Evolutionary conservation across 2,888 invertebrate species (phyloP), one percentile per base, ranked within the genome.

Genomic region (Ectropis crepuscularia): DNA sequence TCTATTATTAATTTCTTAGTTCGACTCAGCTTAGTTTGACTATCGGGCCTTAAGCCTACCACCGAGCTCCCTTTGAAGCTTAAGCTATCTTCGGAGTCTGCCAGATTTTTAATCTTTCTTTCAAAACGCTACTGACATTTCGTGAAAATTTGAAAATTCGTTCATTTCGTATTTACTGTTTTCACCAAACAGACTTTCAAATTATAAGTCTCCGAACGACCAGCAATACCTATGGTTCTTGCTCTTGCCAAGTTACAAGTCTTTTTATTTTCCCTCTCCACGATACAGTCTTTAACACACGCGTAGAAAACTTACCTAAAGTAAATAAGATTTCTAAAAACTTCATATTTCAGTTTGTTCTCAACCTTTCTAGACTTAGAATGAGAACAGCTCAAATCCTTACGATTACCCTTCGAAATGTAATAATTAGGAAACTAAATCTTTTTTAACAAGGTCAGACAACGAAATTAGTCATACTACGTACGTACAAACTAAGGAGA

Each of bases 221-320:
- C 39, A 55, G 51, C 55, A 57, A 57, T 51, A 49, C 57, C 47
- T 57, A 43, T 42, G 53, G 53, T 55, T 53, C 9, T 62, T 47
- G 57, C 53, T 57, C 38, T 47, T 47, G 57, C 57, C 47, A 12
- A 45, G 16, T 57, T 54, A 46, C 47, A 60, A 61, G 50, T 53
- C 53, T 61, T 55, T 57, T 51, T 57, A 53, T 8, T 43, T 53
- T 63, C 62, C 48, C 62, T 63, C 62, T 57, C 62, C 62, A 53
- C n/a, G 28, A 48, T 53, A 48, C 57, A 63, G 62, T 63, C 62
- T 57, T 57, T 55, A 11, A 39, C 57, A 55, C 62, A 57, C 62
- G 62, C 62, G 51, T 48, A 53, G 53, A 48, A 57, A 57, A 63
- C 38, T 53, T 61, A 61, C 55, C 41, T 51, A 57, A 16, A 47